These are phyloP conservation scores for Mastomys natalensis DNA, from an alignment of 2,113 vertebrate species.

Conservation along the genomic window DNA sequence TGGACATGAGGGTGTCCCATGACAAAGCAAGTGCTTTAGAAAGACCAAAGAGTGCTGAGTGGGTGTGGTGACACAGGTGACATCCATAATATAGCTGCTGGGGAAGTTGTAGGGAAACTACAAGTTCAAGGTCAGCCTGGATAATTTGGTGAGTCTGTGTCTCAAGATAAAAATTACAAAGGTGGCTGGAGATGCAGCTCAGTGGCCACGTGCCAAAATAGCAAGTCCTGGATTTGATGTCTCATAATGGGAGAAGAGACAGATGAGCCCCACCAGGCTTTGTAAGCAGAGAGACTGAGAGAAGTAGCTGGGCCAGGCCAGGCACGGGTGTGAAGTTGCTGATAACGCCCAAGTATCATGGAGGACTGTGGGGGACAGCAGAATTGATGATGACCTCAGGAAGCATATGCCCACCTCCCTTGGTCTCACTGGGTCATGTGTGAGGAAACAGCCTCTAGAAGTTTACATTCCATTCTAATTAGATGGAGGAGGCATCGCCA, in stretches of 20 bases:
- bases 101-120: neutral
- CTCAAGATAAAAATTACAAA: neutral
- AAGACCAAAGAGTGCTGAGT: too few species aligned
- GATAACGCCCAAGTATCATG: neutral
- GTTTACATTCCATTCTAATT: too few species aligned
- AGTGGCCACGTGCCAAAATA: neutral
- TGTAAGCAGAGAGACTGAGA: neutral
- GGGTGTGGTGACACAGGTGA: too few species aligned
- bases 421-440: fast-evolving
- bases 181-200: neutral
- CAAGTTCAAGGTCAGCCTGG: neutral
- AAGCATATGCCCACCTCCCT: neutral
- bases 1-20: neutral
- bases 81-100: neutral
- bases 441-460: neutral
- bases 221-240: neutral
- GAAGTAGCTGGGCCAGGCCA: neutral
- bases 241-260: neutral
- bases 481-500: neutral
- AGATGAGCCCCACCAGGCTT: neutral
- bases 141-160: neutral
- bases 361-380: neutral
- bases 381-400: neutral
- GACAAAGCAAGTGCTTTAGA: neutral
- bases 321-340: too few species aligned